Conservation (phyloP, 2,113 vertebrate species). For the Catharus bicknelli region DNA sequence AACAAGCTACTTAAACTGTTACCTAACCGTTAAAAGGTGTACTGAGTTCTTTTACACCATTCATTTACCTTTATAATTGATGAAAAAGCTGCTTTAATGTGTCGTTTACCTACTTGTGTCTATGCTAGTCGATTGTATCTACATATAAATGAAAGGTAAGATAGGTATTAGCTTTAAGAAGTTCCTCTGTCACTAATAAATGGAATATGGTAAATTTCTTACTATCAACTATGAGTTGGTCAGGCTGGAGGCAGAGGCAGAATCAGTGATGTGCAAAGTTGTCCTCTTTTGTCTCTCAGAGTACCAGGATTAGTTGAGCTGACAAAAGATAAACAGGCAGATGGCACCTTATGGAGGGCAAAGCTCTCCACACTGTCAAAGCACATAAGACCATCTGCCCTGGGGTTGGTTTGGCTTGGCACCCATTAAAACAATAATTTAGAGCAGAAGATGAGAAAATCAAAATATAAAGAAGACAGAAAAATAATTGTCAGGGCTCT, state of each 20-base stretch:
- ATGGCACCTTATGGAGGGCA: constrained; percentile 29
- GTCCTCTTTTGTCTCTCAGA: constrained; percentile 14
- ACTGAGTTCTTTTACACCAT: background rate
- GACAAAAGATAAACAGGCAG: constrained; percentile 31
- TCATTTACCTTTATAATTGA: background rate
- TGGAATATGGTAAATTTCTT: background rate
- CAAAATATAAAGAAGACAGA: background rate
- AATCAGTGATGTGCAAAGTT: background rate
- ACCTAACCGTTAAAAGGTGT: background rate
- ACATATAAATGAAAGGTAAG: background rate
- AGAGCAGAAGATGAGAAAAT: constrained; percentile 4
- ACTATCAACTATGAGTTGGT: background rate
- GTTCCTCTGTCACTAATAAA: background rate
- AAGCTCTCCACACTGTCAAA: background rate
- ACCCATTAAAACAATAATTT: background rate
- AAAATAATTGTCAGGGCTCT: background rate
- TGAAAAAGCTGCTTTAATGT: background rate
- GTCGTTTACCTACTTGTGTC: background rate
- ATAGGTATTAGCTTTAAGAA: background rate
- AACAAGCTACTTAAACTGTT: background rate
- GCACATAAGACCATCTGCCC: background rate
- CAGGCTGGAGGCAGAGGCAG: background rate
- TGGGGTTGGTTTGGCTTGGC: background rate
- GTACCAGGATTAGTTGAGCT: constrained; percentile 5
- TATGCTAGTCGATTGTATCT: background rate